Percentiles rank a stretch among this genome's conserved stretches.
These are phyloP conservation scores for Campoletis sonorensis DNA, from an alignment of 1,140 invertebrate genomes.

Conservation along the genomic window DNA sequence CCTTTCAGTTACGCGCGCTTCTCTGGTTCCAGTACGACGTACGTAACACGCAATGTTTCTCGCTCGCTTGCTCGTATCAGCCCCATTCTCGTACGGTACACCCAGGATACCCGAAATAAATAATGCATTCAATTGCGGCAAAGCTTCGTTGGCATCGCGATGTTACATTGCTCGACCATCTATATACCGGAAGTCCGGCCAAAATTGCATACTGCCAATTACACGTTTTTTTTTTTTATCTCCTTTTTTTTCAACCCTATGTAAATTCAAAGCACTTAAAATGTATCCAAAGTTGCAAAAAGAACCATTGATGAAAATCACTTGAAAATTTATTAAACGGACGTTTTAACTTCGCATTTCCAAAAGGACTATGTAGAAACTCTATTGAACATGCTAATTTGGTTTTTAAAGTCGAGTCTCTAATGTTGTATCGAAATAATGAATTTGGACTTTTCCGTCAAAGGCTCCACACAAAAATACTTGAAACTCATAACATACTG, in stretches of 20 bases:
- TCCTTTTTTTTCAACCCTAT: not conserved
- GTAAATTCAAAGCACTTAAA: not conserved
- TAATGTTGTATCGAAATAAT: too few species aligned
- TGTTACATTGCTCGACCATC: not conserved
- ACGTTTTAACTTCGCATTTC: too few species aligned
- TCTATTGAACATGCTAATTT: too few species aligned
- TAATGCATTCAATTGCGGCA: conserved; percentile 43
- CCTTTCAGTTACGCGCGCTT: not conserved
- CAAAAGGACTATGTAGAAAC: too few species aligned
- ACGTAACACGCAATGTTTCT: conserved; percentile 40
- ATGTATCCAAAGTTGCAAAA: not conserved
- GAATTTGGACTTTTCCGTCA: too few species aligned
- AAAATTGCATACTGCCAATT: conserved; percentile 23
- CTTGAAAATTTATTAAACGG: too few species aligned
- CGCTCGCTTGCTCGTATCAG: conserved; percentile 27
- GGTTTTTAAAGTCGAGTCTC: too few species aligned
- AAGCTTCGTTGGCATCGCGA: conserved; percentile 19
- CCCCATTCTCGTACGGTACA: conserved; percentile 30
- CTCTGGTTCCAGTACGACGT: not conserved
- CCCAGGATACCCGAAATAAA: conserved; percentile 55
- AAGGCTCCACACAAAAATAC: too few species aligned
- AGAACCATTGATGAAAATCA: not conserved
- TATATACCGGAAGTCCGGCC: conserved; percentile 37
- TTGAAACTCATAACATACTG: too few species aligned
- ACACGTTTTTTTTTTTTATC: not conserved